Evolutionary conservation across 2,113 vertebrate species (phyloP), one percentile per base, ranked within the genome.

Genomic region (Hemiscyllium ocellatum): DNA sequence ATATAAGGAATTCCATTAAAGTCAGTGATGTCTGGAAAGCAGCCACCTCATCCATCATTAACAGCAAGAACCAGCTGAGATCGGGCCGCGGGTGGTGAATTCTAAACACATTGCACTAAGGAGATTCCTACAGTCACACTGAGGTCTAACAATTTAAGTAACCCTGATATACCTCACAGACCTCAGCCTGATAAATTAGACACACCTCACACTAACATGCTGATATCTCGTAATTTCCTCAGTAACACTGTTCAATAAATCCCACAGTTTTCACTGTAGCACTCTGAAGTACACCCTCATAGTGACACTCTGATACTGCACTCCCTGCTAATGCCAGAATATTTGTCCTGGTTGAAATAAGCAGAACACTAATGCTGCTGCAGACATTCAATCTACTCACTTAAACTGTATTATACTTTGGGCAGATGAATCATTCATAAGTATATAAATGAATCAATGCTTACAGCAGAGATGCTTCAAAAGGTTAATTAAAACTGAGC

Each of bases 1-100:
- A 90, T 90, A 61, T 61, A 90, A 61, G 87, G 87, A 61, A 90
- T 61, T 90, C 87, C 52, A 90, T 90, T 90, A 90, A 90, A 83
- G 52, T 90, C 87, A 90, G 87, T 56, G 52, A 90, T 61, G 87
- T 90, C 26, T 90, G 87, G 87, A 61, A 90, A 65, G 87, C 61
- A 29, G 87, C 87, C 87, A 90, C 52, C 13, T 90, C 87, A 90
- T 90, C 52, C 52, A 90, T 90, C 87, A 90, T 90, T 90, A 90
- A 61, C 50, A 90, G 52, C 87, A 61, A 61, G 87, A 90, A 56
- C 87, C 52, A 90, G 87, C 52, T 61, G 87, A 89, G 26, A 90
- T 90, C 87, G 61, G 87, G 29, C 22, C 87, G 61, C 87, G 29
- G 37, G 80, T 90, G 50, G 87, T 61, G 52, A 90, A 90, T 90